These are phyloP conservation scores for Coturnix japonica DNA, from an alignment of 2,113 vertebrate genomes.

Conservation along the genomic window DNA sequence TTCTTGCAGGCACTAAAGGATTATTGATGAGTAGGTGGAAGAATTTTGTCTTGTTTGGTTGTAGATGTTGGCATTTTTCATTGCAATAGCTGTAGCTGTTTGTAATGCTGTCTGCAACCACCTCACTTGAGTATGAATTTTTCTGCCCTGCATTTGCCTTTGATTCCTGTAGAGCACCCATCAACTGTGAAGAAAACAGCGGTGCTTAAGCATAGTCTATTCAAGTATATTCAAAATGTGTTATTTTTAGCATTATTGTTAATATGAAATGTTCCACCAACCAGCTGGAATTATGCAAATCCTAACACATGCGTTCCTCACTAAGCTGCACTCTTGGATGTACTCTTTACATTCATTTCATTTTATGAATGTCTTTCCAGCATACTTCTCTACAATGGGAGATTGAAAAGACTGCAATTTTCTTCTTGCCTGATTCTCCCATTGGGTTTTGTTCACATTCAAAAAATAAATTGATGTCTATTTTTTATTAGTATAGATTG, in stretches of 20 bases:
- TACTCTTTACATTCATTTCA: conserved; percentile 63
- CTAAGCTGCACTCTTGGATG: conserved; percentile 65
- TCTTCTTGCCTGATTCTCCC: conserved; percentile 63
- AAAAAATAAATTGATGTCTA: conserved; percentile 47
- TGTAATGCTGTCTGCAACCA: conserved; percentile 3
- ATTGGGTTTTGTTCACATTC: conserved; percentile 41
- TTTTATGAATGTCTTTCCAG: conserved; percentile 71
- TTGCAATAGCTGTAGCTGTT: conserved; percentile 27
- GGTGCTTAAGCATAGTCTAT: conserved; percentile 50
- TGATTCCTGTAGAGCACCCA: conserved; percentile 41
- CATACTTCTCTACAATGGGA: conserved; percentile 55
- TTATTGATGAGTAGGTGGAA: conserved; percentile 24
- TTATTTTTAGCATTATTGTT: conserved; percentile 75
- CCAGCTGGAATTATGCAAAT: conserved; percentile 71
- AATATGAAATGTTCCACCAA: conserved; percentile 61
- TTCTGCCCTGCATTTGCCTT: conserved; percentile 34
- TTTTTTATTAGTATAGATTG: not conserved
- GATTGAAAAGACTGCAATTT: conserved; percentile 70
- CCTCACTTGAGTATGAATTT: conserved; percentile 48
- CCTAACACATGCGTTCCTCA: conserved; percentile 51
- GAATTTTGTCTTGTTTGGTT: conserved; percentile 18
- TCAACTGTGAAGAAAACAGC: conserved; percentile 18
- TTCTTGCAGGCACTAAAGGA: not conserved
- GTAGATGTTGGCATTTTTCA: conserved; percentile 4
- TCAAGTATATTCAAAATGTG: conserved; percentile 61